Evolutionary conservation across 2,797 vertebrate genomes (phyloP), one percentile per base, ranked within the genome.

Genomic region (Alfaro cultratus): DNA sequence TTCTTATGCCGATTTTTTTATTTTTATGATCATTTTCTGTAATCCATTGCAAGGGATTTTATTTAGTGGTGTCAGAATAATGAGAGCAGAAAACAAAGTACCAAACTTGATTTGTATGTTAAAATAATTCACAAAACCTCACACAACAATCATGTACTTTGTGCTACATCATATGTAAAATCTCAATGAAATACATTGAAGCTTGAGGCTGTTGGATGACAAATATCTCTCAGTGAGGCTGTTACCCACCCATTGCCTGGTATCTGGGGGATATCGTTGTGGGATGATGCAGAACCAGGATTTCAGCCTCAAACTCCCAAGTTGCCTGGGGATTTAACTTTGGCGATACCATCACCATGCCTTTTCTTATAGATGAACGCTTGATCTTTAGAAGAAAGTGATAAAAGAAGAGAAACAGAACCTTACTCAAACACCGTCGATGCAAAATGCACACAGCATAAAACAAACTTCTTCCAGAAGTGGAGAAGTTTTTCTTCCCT

Each of bases 281-380:
- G n/a, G 99, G 98, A 74, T 99, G 99, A 93, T 99, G 99, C 76
- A 99, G 96, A 31, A 99, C 98, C 76, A 99, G 95, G 91, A 99
- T 99, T 94, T 99, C 99, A 0, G 98, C 99, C 94, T 99, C 98
- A 94, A 99, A 99, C 94, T 99, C 99, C 99, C 99, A 99, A 0
- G 98, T 98, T 0, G 99, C 99, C 91, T 99, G 98, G 77, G 99
- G 99, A 93, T 97, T 99, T 90, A 99, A 83, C 76, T 96, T 97
- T 0, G 98, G 98, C 0, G 97, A 99, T 74, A 99, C 98, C 99
- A 99, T 99, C 89, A 99, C 99, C 99, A 99, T 99, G 75, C 99
- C 99, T 85, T 99, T 99, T 89, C 99, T 96, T 92, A 99, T 99
- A 75, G 98, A 97, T 0, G 99, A 99, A 67, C 99, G 98, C 91